These are phyloP conservation scores for Equus przewalskii DNA, from an alignment of 2,113 vertebrate species.

Conservation along the genomic window DNA sequence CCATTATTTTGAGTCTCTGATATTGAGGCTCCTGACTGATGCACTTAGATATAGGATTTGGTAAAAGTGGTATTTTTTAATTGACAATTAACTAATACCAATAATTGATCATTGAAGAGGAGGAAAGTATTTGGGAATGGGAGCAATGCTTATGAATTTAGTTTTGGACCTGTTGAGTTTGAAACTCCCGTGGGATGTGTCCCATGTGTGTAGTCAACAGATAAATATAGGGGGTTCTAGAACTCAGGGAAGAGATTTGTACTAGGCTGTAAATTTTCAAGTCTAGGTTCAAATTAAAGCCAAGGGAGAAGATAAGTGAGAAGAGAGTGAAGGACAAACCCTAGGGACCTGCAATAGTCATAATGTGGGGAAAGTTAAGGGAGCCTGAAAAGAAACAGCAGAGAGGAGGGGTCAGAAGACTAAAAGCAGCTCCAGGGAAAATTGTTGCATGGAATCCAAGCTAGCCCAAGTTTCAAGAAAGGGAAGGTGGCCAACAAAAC, in stretches of 20 bases:
- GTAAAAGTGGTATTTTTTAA: background rate
- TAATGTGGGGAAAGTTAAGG: background rate
- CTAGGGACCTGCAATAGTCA: background rate
- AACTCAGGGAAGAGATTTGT: background rate
- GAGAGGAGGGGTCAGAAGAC: background rate
- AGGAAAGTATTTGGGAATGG: background rate
- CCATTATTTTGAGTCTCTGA: background rate
- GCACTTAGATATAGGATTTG: background rate
- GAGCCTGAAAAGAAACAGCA: background rate
- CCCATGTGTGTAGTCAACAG: background rate
- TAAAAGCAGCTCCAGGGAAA: background rate
- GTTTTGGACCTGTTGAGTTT: background rate
- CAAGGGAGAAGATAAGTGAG: background rate
- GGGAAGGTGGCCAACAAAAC: background rate
- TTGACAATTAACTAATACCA: background rate
- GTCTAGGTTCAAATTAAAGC: background rate
- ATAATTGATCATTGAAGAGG: background rate
- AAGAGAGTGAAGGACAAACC: background rate
- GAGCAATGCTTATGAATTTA: background rate
- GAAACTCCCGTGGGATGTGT: background rate
- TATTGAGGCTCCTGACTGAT: background rate
- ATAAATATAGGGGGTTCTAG: background rate
- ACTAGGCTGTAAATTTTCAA: background rate
- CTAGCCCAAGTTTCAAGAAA: background rate
- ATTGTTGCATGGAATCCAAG: background rate